Base-by-base conservation (phyloP, 2,888 invertebrate genomes). In the Monochamus alternatus region DNA sequence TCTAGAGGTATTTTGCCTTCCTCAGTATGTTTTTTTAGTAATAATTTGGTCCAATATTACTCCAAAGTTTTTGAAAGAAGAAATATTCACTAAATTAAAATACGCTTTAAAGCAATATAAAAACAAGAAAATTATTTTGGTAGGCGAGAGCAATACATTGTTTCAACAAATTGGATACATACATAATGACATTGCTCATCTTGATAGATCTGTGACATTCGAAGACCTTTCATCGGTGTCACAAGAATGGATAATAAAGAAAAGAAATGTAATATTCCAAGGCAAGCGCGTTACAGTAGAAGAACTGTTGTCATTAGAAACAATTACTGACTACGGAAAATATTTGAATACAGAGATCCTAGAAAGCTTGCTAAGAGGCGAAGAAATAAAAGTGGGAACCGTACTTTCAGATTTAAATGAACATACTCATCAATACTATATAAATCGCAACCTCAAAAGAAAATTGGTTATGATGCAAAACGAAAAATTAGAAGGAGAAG, bases 391-490 rank as follows among this genome's bases (percentile, higher is more conserved):
- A 55, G 58, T 55, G 8, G 64, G 44, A 30, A 14, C 9, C 10
- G 5, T 38, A 43, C 31, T 44, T 12, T 10, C 7, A n/a, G 10
- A 30, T 30, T 22, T 58, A 58, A 8, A 38, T 12, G 52, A 4
- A 44, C 44, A 10, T 32, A 55, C 64, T 31, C 43, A 47, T 32
- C 22, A 22, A 9, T 43, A 38, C 52, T 72, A 72, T 31, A 64
- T 72, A n/a, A 12, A 14, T 22, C 72, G 72, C 3, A 7, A 1
- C 3, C 64, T 72, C n/a, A 9, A 0, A 9, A 44, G 22, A 44
- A 44, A 44, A 4, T 4, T 9, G 9, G 9, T 5, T 8, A 9
- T 5, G 9, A 22, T 22, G 22, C 22, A 22, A 22, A 22, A 22
- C 1, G 22, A 22, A 22, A 22, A 22, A 22, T 22, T 22, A 22